Percentiles rank a stretch among this genome's conserved stretches.
These are phyloP conservation scores for Pteromalus puparum DNA, from an alignment of 1,140 invertebrate species.

Conservation along the genomic window DNA sequence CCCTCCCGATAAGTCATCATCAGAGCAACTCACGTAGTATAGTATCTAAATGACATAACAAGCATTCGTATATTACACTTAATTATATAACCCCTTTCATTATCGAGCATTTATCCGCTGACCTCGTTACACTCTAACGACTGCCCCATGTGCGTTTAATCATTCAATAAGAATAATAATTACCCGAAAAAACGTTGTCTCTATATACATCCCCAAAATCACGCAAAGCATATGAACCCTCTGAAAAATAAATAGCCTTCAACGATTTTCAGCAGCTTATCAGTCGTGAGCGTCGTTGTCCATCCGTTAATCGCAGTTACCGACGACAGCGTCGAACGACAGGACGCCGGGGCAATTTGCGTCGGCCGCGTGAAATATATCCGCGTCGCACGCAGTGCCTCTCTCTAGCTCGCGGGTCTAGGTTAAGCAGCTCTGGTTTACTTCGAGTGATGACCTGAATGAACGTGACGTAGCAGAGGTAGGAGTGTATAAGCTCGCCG, in stretches of 20 bases:
- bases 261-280: background rate
- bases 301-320: background rate
- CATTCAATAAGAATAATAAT: background rate
- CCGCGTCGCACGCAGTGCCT: slow-evolving; percentile 38
- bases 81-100: background rate
- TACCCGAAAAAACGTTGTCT: background rate
- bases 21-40: background rate
- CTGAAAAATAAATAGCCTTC: background rate
- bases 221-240: background rate
- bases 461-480: slow-evolving; percentile 43
- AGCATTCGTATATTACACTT: slow-evolving; percentile 1
- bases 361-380: slow-evolving; percentile 42
- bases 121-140: background rate
- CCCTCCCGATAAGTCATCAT: background rate
- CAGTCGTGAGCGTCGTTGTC: background rate
- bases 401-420: slow-evolving; percentile 34
- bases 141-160: background rate
- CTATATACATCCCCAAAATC: background rate
- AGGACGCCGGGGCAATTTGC: slow-evolving; percentile 24
- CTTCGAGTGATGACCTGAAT: slow-evolving; percentile 50
- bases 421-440: slow-evolving; percentile 49
- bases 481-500: background rate
- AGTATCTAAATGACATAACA: background rate
- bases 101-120: background rate
- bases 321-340: background rate